A percentile compares a stretch with the other conserved stretches of the same genome.
These are phyloP conservation scores for Volucella inflata DNA, from an alignment of 2,888 invertebrate species.

Conservation along the genomic window DNA sequence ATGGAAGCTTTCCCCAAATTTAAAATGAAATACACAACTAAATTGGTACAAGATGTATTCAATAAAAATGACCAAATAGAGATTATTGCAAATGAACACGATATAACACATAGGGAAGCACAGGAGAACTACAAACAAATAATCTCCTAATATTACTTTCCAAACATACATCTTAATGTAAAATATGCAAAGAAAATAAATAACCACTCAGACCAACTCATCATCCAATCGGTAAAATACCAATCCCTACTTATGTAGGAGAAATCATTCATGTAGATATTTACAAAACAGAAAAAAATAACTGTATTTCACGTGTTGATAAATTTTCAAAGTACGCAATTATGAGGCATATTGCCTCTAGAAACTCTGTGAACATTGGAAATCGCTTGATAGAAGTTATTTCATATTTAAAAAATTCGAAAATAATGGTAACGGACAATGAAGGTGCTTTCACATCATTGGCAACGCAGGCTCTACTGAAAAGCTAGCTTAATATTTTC, in stretches of 20 bases:
- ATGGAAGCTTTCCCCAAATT: too few relatives aligned
- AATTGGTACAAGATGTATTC: too few relatives aligned
- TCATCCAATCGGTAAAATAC: slow-evolving; percentile 18
- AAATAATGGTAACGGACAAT: slow-evolving; percentile 24
- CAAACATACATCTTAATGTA: slow-evolving; percentile 14
- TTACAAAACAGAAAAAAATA: slow-evolving; percentile 32
- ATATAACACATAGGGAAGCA: too few relatives aligned
- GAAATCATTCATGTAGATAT: slow-evolving; percentile 28
- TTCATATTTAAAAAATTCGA: slow-evolving; percentile 11
- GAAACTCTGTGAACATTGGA: slow-evolving; percentile 22
- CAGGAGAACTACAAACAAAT: too few relatives aligned
- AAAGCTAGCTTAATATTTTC: slow-evolving; percentile 20
- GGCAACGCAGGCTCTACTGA: slow-evolving; percentile 8
- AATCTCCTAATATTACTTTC: too few relatives aligned
- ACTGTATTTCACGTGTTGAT: slow-evolving; percentile 38
- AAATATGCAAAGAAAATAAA: slow-evolving; percentile 27
- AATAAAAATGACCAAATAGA: too few relatives aligned
- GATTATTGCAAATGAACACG: too few relatives aligned
- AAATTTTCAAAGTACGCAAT: slow-evolving; percentile 21
- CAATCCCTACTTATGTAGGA: slow-evolving; percentile 28
- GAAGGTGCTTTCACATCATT: slow-evolving; percentile 28
- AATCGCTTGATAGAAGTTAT: slow-evolving; percentile 32
- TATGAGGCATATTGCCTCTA: slow-evolving; percentile 6
- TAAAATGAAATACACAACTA: too few relatives aligned
- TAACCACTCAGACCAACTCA: slow-evolving; percentile 16